Evolutionary conservation across 2,888 invertebrate species (phyloP).

Genomic region (Polydrusus pterygomalis): DNA sequence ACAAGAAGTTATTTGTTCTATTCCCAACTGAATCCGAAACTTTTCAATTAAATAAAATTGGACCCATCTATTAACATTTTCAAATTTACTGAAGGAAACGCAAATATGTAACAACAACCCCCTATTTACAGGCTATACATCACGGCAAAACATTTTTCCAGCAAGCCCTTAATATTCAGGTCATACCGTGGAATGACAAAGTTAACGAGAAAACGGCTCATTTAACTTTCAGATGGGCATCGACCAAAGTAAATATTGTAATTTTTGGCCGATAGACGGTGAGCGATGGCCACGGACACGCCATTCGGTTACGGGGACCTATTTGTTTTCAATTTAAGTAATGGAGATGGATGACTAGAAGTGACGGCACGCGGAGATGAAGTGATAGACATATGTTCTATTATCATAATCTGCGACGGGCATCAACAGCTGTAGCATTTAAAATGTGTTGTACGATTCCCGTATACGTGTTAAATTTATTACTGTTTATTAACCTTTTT

Average conservation of each 20-base stretch:
- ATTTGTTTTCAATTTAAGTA: constrained; percentile 10
- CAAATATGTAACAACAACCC: not conserved
- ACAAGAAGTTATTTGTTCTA: too few relatives aligned
- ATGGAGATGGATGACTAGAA: constrained; percentile 4
- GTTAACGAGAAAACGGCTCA: constrained; percentile 36
- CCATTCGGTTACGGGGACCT: not conserved
- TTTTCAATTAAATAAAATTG: too few relatives aligned
- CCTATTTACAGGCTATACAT: not conserved
- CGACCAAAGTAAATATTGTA: constrained; percentile 28
- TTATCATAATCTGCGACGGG: constrained; percentile 1
- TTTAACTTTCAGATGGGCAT: constrained; percentile 36
- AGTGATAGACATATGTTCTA: constrained; percentile 8
- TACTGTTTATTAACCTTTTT: not conserved
- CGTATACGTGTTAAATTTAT: not conserved
- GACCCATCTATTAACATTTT: too few relatives aligned
- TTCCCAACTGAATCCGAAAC: too few relatives aligned
- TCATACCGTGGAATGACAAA: constrained; percentile 18
- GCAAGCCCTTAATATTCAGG: constrained; percentile 14
- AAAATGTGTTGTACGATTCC: not conserved
- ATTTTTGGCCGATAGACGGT: constrained; percentile 20
- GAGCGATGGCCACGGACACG: constrained; percentile 4
- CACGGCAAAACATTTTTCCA: constrained; percentile 7
- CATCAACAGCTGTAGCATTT: constrained; percentile 3
- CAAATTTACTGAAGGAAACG: too few relatives aligned
- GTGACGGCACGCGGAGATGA: not conserved